Evolutionary conservation across 2,797 vertebrate genomes (phyloP).

Genomic region (Heliangelus exortis): DNA sequence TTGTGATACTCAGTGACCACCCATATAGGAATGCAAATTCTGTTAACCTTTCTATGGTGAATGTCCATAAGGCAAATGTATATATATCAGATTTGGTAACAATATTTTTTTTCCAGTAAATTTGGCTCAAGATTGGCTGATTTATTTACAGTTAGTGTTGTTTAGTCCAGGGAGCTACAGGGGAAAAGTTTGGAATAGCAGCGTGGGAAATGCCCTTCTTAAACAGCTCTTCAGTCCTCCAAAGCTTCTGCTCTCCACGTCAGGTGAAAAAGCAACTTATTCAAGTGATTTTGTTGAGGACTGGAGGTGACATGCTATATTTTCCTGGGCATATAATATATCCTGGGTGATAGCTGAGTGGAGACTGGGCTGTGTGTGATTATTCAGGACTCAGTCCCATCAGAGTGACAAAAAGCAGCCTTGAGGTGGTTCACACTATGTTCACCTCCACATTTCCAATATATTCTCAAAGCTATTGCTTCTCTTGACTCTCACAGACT

Average conservation of each 20-base stretch:
- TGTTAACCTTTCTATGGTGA: not conserved
- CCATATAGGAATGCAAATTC: not conserved
- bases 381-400: conserved; percentile 31
- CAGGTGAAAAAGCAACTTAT: conserved; percentile 40
- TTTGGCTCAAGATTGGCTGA: not conserved
- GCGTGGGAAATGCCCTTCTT: conserved; percentile 77
- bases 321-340: not conserved
- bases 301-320: not conserved
- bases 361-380: not conserved
- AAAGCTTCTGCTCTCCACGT: conserved; percentile 10
- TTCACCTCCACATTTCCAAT: conserved; percentile 37
- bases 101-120: not conserved
- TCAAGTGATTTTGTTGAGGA: not conserved
- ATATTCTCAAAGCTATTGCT: conserved; percentile 12
- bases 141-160: not conserved
- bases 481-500: conserved; percentile 40
- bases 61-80: not conserved
- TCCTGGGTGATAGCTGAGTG: conserved; percentile 10
- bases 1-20: not conserved
- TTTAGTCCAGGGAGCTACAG: conserved; percentile 74
- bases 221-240: conserved; percentile 65
- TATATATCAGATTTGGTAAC: not conserved
- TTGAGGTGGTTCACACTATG: conserved; percentile 28
- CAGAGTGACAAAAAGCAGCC: conserved; percentile 58
- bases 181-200: conserved; percentile 84